Base-by-base conservation (phyloP, 2,888 invertebrate genomes). In the Galerucella calmariensis region DNA sequence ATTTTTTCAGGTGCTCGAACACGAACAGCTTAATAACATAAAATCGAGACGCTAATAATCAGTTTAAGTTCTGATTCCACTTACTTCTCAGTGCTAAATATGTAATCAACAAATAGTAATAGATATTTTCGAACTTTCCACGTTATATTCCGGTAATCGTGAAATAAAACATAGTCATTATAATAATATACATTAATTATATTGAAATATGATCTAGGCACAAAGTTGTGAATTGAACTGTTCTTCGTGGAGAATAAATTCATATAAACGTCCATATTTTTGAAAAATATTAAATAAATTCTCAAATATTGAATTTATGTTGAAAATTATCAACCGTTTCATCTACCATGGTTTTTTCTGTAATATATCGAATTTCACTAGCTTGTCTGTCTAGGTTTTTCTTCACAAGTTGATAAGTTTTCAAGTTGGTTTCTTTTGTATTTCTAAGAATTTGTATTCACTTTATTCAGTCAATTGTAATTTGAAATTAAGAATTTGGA, bases 21-120 rank as follows among this genome's bases (percentile, higher is more conserved):
- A 56, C 70, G 65, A 70, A 63, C 16, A 9, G 0, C 16, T 20
- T 71, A 71, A 71, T 71, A 41, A 71, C 56, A 24, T 53, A 44
- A 56, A 56, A 65, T 71, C 53, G 65, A 16, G 27, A 53, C 41
- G 65, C 35, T 71, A 71, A 71, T 65, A 8, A 56, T 56, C 65
- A 62, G 63, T 41, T 44, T n/a, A 20, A 51, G 48, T n/a, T 53
- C 35, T 41, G 65, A 71, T 56, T 56, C n/a, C 70, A 65, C 63
- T 70, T 70, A 70, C 53, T n/a, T 46, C 46, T 53, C 62, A 27
- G 56, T 63, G 70, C 70, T 71, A 71, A 71, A 71, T 71, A 51
- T 71, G 70, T 71, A 65, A 71, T 71, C 53, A 63, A 27, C n/a
- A 16, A 20, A 70, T 53, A 44, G 41, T 53, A 51, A 46, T 44